Evolutionary conservation across 2,113 vertebrate genomes (phyloP).

Genomic region (Cathartes aura): DNA sequence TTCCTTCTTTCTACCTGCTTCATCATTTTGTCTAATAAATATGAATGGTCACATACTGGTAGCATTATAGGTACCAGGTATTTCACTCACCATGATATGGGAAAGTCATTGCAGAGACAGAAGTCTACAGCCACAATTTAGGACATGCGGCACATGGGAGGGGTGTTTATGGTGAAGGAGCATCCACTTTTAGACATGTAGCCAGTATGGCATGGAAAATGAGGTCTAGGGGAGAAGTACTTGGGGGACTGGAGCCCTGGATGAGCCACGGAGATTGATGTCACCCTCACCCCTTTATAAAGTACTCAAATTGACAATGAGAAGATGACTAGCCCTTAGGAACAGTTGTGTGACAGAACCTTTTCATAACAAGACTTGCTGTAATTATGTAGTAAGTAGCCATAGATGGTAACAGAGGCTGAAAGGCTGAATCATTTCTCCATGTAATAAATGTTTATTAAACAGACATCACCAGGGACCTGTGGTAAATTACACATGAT

Average conservation of each 20-base stretch:
- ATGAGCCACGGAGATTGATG: neutral
- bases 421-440: neutral
- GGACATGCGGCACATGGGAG: neutral
- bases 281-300: neutral
- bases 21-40: neutral
- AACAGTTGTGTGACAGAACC: neutral
- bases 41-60: neutral
- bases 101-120: neutral
- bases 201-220: neutral
- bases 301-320: neutral
- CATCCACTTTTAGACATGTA: fast-evolving
- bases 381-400: neutral
- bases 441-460: neutral
- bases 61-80: neutral
- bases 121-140: neutral
- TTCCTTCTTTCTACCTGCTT: neutral
- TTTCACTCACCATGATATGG: neutral
- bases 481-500: neutral
- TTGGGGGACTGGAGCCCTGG: neutral
- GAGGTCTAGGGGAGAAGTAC: neutral
- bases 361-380: neutral
- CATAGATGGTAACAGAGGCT: neutral
- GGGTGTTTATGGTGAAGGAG: neutral
- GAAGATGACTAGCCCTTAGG: neutral
- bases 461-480: neutral